Evolutionary conservation across 2,797 vertebrate species (phyloP).

Genomic region (Myotis daubentonii): DNA sequence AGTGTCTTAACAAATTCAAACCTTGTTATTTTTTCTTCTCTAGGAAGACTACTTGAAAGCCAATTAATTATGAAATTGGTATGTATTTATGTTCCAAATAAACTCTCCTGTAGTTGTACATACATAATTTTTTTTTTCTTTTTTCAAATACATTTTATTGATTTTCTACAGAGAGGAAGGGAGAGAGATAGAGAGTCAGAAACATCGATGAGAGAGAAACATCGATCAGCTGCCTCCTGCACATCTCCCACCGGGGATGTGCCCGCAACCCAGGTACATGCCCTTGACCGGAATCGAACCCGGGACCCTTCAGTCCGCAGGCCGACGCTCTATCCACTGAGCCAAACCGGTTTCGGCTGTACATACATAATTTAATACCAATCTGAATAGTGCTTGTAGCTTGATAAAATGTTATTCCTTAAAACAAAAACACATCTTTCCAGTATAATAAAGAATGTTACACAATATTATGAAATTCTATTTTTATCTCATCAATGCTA

Average conservation of each 20-base stretch:
- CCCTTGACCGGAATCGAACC: too few relatives aligned
- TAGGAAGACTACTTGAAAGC: constrained; percentile 1
- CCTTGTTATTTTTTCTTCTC: neutral
- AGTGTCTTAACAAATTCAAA: neutral
- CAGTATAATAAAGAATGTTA: constrained; percentile 41
- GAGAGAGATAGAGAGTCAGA: too few relatives aligned
- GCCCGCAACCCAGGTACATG: too few relatives aligned
- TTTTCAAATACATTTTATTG: too few relatives aligned
- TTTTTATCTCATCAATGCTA: constrained; percentile 27
- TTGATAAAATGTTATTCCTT: neutral
- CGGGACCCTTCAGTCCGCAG: too few relatives aligned
- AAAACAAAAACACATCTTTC: constrained; percentile 33
- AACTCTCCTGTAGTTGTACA: neutral
- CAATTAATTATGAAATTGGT: neutral
- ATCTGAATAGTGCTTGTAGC: neutral
- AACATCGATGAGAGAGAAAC: too few relatives aligned
- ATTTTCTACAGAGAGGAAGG: too few relatives aligned
- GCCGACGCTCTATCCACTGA: too few relatives aligned
- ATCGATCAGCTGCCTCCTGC: too few relatives aligned
- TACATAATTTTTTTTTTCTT: neutral
- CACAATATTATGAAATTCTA: constrained; percentile 3
- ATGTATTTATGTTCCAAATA: neutral
- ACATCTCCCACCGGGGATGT: too few relatives aligned
- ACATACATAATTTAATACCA: neutral
- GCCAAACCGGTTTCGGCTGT: too few relatives aligned